Evolutionary conservation across 2,888 invertebrate genomes (phyloP).

Genomic region (Nymphalis polychloros): DNA sequence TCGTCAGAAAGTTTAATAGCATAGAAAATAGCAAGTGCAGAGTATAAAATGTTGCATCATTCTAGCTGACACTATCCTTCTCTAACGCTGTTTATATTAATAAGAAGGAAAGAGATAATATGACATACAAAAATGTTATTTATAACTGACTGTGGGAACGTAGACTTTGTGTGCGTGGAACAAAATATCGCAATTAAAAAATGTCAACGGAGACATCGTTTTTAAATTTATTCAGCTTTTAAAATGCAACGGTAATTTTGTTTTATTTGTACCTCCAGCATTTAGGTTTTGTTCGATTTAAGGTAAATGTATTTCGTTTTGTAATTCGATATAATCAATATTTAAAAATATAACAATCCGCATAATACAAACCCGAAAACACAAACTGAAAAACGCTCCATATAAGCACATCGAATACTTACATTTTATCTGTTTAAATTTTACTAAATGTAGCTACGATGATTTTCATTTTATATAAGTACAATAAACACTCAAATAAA

Average conservation of each 20-base stretch:
- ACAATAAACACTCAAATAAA: too few relatives aligned
- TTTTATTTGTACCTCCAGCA: neutral
- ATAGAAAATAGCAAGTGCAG: slow-evolving; percentile 11
- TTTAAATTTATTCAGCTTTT: slow-evolving; percentile 22
- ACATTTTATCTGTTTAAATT: too few relatives aligned
- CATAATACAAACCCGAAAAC: too few relatives aligned
- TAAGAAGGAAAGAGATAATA: slow-evolving; percentile 13
- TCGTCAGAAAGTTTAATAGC: slow-evolving; percentile 7
- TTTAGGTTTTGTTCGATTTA: too few relatives aligned
- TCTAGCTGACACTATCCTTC: slow-evolving; percentile 5
- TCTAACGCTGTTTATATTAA: slow-evolving; percentile 7
- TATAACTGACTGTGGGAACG: slow-evolving; percentile 13
- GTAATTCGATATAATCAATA: too few relatives aligned
- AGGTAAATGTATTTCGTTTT: too few relatives aligned
- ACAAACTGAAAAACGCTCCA: too few relatives aligned
- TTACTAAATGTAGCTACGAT: too few relatives aligned
- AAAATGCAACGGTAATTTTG: slow-evolving; percentile 10
- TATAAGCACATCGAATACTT: too few relatives aligned
- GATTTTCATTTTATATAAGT: too few relatives aligned
- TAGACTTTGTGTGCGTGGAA: slow-evolving; percentile 39
- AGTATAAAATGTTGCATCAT: neutral
- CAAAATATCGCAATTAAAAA: slow-evolving; percentile 40
- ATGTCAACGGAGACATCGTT: slow-evolving; percentile 22
- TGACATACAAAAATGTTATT: slow-evolving; percentile 11
- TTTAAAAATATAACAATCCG: too few relatives aligned